Conservation (phyloP, 2,113 vertebrate genomes). For the Crotophaga sulcirostris region DNA sequence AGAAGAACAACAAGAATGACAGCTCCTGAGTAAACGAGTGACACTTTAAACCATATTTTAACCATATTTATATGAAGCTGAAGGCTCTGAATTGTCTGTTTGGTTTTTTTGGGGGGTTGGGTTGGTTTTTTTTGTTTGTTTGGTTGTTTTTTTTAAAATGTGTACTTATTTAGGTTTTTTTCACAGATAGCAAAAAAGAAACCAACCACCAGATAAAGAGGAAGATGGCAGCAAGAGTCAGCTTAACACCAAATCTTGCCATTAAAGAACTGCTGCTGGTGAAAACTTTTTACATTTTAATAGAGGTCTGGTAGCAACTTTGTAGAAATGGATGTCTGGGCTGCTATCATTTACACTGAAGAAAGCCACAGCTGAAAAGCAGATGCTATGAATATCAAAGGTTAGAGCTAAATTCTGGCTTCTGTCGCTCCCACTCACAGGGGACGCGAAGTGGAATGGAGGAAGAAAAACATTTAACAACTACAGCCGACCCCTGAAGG, state of each 20-base stretch:
- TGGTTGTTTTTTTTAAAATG: not conserved
- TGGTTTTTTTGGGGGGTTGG: no score
- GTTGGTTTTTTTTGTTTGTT: no score
- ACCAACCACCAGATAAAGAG: not conserved
- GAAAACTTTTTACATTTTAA: not conserved
- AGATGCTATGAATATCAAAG: not conserved
- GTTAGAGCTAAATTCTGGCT: not conserved
- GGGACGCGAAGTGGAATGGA: not conserved
- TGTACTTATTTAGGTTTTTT: not conserved
- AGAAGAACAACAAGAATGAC: not conserved
- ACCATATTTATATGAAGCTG: not conserved
- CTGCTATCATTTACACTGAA: not conserved
- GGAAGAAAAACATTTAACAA: not conserved
- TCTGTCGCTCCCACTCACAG: not conserved
- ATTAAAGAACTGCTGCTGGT: not conserved
- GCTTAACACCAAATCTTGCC: not conserved
- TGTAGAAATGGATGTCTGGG: not conserved
- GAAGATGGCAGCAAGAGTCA: not conserved
- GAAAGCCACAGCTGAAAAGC: not conserved
- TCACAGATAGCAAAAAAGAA: not conserved
- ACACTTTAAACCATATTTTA: not conserved
- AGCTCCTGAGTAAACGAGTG: not conserved
- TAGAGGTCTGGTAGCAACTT: not conserved
- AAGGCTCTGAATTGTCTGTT: not conserved
- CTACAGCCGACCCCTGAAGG: not conserved